A percentile compares a stretch with the other conserved stretches of the same genome.
Evolutionary conservation across 2,888 invertebrate genomes (phyloP).

Genomic region (Idaea dimidiata): DNA sequence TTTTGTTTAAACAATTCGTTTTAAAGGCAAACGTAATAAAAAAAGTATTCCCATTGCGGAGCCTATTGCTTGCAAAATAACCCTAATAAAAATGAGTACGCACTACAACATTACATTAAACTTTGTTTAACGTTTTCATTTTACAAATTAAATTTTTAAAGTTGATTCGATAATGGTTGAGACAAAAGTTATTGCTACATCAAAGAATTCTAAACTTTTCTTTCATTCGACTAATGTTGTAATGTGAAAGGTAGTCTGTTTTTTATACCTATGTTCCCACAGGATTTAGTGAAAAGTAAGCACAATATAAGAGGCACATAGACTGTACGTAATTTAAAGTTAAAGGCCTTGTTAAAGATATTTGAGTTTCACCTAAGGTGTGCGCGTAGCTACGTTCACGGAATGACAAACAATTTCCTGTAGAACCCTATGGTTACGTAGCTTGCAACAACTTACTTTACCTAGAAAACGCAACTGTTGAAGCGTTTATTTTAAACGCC

Average conservation of each 20-base stretch:
- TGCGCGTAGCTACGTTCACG: conserved; percentile 17
- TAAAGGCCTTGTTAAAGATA: not conserved
- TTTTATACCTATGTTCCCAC: no score
- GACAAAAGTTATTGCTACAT: not conserved
- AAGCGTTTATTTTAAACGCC: not conserved
- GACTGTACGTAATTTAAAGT: not conserved
- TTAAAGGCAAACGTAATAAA: not conserved
- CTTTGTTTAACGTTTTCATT: not conserved
- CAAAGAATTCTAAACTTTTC: not conserved
- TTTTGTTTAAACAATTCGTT: not conserved
- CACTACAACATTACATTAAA: not conserved
- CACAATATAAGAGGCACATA: not conserved
- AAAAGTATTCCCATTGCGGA: not conserved
- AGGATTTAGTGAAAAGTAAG: no score
- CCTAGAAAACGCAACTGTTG: conserved; percentile 1
- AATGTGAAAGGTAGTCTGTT: no score
- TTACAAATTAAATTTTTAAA: not conserved
- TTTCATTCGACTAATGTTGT: not conserved
- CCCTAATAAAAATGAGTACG: not conserved
- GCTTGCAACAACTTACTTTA: conserved; percentile 15
- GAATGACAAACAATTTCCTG: conserved; percentile 30
- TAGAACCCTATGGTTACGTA: conserved; percentile 6
- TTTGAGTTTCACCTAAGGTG: conserved; percentile 16
- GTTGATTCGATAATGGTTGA: not conserved
- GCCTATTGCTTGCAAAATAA: not conserved